Evolutionary conservation across 2,888 invertebrate species (phyloP).

Genomic region (Drosophila atripex): DNA sequence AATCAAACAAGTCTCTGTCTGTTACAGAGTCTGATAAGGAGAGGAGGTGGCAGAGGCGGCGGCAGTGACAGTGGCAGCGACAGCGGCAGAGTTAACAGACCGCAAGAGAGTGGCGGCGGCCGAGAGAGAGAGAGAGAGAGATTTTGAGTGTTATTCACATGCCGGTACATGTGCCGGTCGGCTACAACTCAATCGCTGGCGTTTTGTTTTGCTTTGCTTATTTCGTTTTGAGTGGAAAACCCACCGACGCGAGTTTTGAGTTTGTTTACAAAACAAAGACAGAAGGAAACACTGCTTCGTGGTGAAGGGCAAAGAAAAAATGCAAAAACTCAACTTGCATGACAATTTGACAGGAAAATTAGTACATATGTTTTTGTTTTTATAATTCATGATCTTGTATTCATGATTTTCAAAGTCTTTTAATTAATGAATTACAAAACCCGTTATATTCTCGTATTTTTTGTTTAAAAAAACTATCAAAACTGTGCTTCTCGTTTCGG

Average conservation of each 20-base stretch:
- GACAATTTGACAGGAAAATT: too few relatives aligned
- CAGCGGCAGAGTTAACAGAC: not conserved
- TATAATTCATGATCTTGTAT: too few relatives aligned
- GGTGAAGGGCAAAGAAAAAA: not conserved
- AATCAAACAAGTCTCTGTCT: not conserved
- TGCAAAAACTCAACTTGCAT: too few relatives aligned
- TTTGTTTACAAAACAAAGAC: constrained; percentile 22
- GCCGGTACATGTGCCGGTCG: not conserved
- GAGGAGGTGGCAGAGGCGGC: not conserved
- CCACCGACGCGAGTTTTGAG: not conserved
- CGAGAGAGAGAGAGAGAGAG: not conserved
- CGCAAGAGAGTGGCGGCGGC: not conserved
- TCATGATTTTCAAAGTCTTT: too few relatives aligned
- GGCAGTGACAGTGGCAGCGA: not conserved
- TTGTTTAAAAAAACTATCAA: too few relatives aligned
- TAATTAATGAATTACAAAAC: too few relatives aligned
- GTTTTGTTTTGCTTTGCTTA: constrained; percentile 19
- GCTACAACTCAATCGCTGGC: not conserved
- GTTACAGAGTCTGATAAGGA: not conserved
- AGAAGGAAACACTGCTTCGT: not conserved
- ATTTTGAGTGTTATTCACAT: constrained; percentile 1
- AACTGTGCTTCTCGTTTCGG: too few relatives aligned
- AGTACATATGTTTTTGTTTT: too few relatives aligned
- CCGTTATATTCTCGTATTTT: too few relatives aligned
- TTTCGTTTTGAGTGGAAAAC: constrained; percentile 14